Base-by-base conservation (phyloP, 1,140 invertebrate genomes). In the Oscheius sp. region DNA sequence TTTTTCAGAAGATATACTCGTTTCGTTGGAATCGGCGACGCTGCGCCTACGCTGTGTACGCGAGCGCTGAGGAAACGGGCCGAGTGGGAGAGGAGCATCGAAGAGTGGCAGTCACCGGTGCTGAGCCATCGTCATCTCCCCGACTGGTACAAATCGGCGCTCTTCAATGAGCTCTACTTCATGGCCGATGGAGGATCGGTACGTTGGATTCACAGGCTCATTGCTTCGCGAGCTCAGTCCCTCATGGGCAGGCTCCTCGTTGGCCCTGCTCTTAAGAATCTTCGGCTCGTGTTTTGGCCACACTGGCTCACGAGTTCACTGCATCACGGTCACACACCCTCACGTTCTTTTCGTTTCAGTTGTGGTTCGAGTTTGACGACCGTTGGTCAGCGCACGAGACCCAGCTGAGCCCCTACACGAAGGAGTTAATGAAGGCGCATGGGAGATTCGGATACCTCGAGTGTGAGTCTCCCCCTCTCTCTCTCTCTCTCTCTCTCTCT, bases 151-250 rank as follows among this genome's bases (percentile, higher is more conserved):
- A 96, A 95, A 87, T 90, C 91, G 81, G 93, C 93, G 73, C 86
- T 96, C 80, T 95, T 95, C 86, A 97, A 97, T 87, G 93, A 95
- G 87, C 86, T 93, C 59, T 97, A 97, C 85, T 95, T 89, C 85
- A 88, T 97, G 2, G 89, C 91, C 74, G 93, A 95, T 86, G 93
- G 93, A n/a, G 93, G 93, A n/a, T 90, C 90, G 0, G 86, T 94
- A n/a, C n/a, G n/a, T n/a, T n/a, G n/a, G n/a, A n/a, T n/a, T n/a
- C n/a, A n/a, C n/a, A n/a, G n/a, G n/a, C n/a, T n/a, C n/a, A n/a
- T n/a, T n/a, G n/a, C n/a, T n/a, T n/a, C n/a, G n/a, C n/a, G n/a
- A n/a, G n/a, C n/a, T n/a, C n/a, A n/a, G n/a, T n/a, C n/a, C n/a
- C n/a, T n/a, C n/a, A n/a, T n/a, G n/a, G n/a, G n/a, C n/a, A n/a